These are phyloP conservation scores for Penaeus chinensis DNA, from an alignment of 1,140 invertebrate species.

Conservation along the genomic window DNA sequence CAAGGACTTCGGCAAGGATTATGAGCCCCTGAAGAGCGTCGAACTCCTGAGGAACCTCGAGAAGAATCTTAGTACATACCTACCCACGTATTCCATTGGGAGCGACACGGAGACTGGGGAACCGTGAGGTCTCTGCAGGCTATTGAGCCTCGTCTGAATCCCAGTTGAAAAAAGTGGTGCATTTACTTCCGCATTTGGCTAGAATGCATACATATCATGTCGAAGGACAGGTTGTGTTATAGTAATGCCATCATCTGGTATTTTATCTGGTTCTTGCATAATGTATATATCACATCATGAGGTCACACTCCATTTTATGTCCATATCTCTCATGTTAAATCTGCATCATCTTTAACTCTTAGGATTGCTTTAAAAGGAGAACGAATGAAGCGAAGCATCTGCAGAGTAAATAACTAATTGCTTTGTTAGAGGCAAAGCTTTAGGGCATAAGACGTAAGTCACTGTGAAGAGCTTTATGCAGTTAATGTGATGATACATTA, in stretches of 20 bases:
- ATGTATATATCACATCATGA: conserved; percentile 39
- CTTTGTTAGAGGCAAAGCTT: no score
- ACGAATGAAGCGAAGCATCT: background rate
- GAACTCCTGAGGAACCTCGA: conserved; percentile 48
- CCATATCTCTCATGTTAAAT: conserved; percentile 4
- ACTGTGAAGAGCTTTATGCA: no score
- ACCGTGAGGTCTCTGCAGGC: background rate
- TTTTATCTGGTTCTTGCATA: conserved; percentile 24
- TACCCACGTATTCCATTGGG: conserved; percentile 43
- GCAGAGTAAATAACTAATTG: no score
- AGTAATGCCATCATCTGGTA: conserved; percentile 1
- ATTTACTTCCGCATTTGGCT: conserved; percentile 22
- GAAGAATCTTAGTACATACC: conserved; percentile 42
- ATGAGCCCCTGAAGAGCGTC: conserved; percentile 53
- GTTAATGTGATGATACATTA: no score
- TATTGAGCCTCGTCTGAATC: background rate
- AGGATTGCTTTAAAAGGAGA: background rate
- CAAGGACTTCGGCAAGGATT: conserved; percentile 52
- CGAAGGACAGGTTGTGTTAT: conserved; percentile 35
- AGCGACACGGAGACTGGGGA: conserved; percentile 52
- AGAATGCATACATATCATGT: conserved; percentile 36
- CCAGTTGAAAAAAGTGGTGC: background rate
- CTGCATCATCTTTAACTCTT: conserved; percentile 30
- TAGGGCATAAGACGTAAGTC: no score
- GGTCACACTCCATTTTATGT: conserved; percentile 34